Evolutionary conservation across 2,888 invertebrate species (phyloP), one percentile per base, ranked within the genome.

Genomic region (Drosophila falleni): DNA sequence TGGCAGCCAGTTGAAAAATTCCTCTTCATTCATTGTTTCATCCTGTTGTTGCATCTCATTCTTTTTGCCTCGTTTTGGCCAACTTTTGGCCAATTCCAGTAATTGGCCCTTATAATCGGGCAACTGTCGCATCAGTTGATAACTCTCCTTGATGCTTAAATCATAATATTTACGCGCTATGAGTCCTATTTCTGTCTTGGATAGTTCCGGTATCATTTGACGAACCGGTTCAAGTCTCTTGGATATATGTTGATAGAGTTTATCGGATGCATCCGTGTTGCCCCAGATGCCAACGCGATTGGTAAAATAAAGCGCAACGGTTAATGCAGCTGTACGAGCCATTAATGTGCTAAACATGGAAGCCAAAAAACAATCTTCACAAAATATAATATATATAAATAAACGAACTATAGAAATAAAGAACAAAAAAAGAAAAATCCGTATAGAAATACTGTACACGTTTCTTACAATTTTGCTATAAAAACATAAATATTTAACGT

Each of bases 261-360:
- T 67, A 3, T 74, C 62, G 33, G 74, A 41, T 2, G 68, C 74
- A 29, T 69, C 68, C 0, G 60, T 29, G 2, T 51, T 54, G n/a
- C 71, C 75, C 74, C 78, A 78, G 16, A 71, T 46, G 0, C 68
- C 78, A 0, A 46, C 49, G 0, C 58, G 51, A 15, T 64, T 59
- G 13, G 63, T 66, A 6, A 68, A 46, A 33, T 74, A 78, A 1
- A 78, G 55, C 15, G 78, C 50, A 37, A 75, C 35, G 19, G 63
- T 55, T 3, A 75, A 33, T 0, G 65, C 60, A 8, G 72, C 69
- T 1, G 75, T 67, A 19, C 79, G 68, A 0, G 53, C 62, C 50
- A 66, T 41, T 9, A 78, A 11, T 9, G 42, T 55, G 49, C 41
- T 49, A 0, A 78, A 42, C 74, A 78, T 68, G 4, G 15, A 31